A percentile compares a stretch with the other conserved stretches of the same genome.
phyloP scores from a whole-genome alignment of 2,113 vertebrate species.

The Odontesthes bonariensis region DNA sequence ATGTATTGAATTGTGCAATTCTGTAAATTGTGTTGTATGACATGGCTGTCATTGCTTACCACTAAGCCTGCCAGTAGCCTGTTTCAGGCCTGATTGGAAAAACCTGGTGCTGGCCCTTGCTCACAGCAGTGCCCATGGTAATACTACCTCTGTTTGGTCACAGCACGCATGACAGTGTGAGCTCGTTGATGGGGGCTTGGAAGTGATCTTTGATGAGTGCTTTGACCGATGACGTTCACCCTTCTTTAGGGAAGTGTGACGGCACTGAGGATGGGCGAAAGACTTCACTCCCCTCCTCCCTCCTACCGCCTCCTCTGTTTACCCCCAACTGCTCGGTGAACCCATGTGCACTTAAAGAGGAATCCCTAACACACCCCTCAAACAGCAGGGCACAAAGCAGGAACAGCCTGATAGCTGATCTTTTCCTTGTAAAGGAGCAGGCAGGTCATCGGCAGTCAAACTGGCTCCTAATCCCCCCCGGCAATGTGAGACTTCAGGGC shows the following conservation, averaged over 20 bases:
- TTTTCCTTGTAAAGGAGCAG: conserved; percentile 76
- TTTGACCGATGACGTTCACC: conserved; percentile 78
- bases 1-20: conserved; percentile 59
- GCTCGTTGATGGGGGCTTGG: conserved; percentile 45
- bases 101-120: conserved; percentile 57
- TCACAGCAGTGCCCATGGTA: conserved; percentile 52
- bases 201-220: conserved; percentile 73
- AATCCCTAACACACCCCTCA: conserved; percentile 79
- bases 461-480: conserved; percentile 56
- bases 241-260: conserved; percentile 34
- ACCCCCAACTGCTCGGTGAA: conserved; percentile 79
- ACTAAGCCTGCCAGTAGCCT: conserved; percentile 52
- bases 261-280: conserved; percentile 47
- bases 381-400: conserved; percentile 83
- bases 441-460: conserved; percentile 64
- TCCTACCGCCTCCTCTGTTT: conserved; percentile 30
- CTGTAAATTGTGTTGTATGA: conserved; percentile 63
- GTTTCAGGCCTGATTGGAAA: conserved; percentile 70
- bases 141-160: conserved; percentile 69
- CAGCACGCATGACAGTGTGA: conserved; percentile 69
- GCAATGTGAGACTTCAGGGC: conserved; percentile 47
- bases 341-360: conserved; percentile 76
- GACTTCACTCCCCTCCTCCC: conserved; percentile 18
- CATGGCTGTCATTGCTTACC: conserved; percentile 62
- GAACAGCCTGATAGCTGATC: conserved; percentile 74